phyloP scores from a whole-genome alignment of 2,888 invertebrate species.

The Zelleria hepariella region DNA sequence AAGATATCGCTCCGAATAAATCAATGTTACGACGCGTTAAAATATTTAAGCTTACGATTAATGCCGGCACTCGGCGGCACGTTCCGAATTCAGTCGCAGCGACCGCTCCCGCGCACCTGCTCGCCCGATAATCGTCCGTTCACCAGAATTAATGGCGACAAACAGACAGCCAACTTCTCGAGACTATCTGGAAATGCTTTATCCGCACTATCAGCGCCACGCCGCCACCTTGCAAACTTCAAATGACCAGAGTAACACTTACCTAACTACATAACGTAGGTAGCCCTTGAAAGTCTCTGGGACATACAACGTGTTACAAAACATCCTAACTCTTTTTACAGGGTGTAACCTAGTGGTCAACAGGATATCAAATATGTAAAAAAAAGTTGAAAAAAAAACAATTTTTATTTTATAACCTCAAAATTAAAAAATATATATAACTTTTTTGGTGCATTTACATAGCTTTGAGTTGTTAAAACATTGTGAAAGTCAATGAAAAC shows the following conservation, averaged over 20 bases:
- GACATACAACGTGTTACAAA: no score
- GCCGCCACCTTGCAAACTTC: background rate
- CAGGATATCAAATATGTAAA: no score
- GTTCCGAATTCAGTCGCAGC: background rate
- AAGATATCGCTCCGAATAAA: slow-evolving; percentile 68
- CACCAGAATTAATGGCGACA: slow-evolving; percentile 4
- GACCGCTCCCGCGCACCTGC: background rate
- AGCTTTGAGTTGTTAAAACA: no score
- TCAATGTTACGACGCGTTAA: slow-evolving; percentile 71
- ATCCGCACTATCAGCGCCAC: background rate
- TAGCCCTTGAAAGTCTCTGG: background rate
- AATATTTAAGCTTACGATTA: slow-evolving; percentile 71
- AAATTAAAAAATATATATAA: no score
- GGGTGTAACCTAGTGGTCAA: no score
- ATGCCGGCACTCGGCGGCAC: slow-evolving; percentile 30
- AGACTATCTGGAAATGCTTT: background rate
- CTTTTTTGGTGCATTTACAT: no score
- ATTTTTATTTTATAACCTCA: no score
- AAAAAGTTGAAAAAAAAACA: no score
- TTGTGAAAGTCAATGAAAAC: no score
- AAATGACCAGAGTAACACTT: background rate
- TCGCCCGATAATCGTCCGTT: slow-evolving; percentile 2
- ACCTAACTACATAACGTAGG: background rate
- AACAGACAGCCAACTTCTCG: background rate
- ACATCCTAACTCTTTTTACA: no score